Percentiles rank a stretch among this genome's conserved stretches.
phyloP scores from a whole-genome alignment of 2,113 vertebrate species.

The Mixornis gularis region DNA sequence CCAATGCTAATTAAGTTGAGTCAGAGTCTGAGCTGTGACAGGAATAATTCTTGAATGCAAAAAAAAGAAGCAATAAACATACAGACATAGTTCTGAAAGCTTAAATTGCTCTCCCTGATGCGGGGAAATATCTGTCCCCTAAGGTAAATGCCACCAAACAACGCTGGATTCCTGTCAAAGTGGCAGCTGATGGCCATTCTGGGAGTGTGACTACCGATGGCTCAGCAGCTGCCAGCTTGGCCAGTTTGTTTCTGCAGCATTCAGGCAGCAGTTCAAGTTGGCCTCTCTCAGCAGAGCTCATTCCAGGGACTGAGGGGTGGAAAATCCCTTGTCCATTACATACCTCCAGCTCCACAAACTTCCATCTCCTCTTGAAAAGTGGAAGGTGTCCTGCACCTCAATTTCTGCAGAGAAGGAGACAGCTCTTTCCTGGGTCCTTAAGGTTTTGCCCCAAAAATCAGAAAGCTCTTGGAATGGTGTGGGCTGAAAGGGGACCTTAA shows the following conservation, averaged over 20 bases:
- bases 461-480: background rate
- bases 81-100: background rate
- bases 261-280: background rate
- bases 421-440: background rate
- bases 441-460: background rate
- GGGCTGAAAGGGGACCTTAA: background rate
- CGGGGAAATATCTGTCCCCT: background rate
- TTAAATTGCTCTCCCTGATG: background rate
- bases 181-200: background rate
- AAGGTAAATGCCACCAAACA: background rate
- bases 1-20: background rate
- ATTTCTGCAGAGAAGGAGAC: background rate
- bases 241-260: background rate
- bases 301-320: background rate
- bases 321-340: background rate
- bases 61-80: background rate
- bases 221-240: background rate
- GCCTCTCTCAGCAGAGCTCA: background rate
- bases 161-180: background rate
- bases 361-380: background rate
- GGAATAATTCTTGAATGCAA: background rate
- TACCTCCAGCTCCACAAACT: background rate
- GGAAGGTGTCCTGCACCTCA: background rate
- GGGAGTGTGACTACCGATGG: background rate
- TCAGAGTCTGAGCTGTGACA: background rate